These are phyloP conservation scores for Gryllus longicercus DNA, from an alignment of 2,888 invertebrate species.

Conservation along the genomic window DNA sequence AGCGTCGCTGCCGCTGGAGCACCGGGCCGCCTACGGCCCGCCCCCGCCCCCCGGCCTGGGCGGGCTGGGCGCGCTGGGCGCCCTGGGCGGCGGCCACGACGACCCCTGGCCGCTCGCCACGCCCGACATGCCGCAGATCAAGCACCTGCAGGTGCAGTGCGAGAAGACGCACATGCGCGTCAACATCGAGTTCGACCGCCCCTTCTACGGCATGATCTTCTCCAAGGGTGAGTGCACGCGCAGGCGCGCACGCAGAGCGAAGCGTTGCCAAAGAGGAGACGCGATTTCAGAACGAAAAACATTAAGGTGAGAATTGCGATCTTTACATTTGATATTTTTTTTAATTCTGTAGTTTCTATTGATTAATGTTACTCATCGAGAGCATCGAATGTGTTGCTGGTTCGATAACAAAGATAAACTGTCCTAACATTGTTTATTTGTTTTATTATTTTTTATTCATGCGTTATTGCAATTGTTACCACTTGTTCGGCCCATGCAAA, in stretches of 20 bases:
- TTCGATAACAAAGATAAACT: not conserved
- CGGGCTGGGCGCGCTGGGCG: conserved; percentile 41
- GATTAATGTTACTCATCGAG: too few species aligned
- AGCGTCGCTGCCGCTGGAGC: conserved; percentile 72
- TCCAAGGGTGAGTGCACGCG: conserved; percentile 63
- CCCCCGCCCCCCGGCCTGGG: conserved; percentile 37
- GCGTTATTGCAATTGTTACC: too few species aligned
- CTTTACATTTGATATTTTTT: too few species aligned
- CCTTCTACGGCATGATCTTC: conserved; percentile 94
- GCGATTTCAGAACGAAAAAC: not conserved
- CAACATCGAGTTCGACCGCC: conserved; percentile 90
- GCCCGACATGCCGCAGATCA: conserved; percentile 89
- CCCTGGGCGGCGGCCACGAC: conserved; percentile 51
- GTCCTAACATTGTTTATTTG: not conserved
- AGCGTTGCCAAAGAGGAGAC: not conserved
- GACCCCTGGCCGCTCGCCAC: conserved; percentile 87
- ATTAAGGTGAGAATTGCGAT: too few species aligned
- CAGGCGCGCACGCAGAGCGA: not conserved
- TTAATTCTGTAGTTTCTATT: too few species aligned
- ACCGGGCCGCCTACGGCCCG: conserved; percentile 53
- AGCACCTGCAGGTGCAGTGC: conserved; percentile 89
- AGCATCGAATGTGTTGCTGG: too few species aligned
- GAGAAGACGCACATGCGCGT: conserved; percentile 95
- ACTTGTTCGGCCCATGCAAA: too few species aligned
- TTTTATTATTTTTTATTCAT: not conserved